A percentile compares a stretch with the other conserved stretches of the same genome.
Evolutionary conservation across 2,888 invertebrate genomes (phyloP).

Genomic region (Gonocerus acuteangulatus): DNA sequence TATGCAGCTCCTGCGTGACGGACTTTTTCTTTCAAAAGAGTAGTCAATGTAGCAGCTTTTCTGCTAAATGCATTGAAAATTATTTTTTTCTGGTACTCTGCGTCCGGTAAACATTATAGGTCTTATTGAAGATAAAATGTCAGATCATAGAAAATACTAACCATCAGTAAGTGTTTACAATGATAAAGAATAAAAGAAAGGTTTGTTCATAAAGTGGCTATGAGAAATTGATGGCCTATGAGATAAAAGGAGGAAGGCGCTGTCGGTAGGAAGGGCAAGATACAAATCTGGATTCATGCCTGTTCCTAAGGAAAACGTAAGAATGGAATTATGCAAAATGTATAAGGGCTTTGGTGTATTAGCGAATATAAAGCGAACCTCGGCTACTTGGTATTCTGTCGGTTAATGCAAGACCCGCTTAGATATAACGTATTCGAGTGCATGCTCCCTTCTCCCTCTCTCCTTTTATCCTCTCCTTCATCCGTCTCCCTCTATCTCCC

Average conservation of each 20-base stretch:
- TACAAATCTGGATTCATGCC: background rate
- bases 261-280: background rate
- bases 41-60: too few relatives aligned
- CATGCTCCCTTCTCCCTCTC: constrained; percentile 5
- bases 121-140: too few relatives aligned
- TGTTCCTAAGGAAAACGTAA: constrained; percentile 4
- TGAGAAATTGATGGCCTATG: background rate
- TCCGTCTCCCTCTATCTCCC: background rate
- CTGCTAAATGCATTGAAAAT: too few relatives aligned
- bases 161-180: too few relatives aligned
- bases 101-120: too few relatives aligned
- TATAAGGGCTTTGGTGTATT: constrained; percentile 21
- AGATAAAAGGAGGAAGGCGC: background rate
- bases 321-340: constrained; percentile 27
- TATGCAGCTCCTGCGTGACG: too few relatives aligned
- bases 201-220: background rate
- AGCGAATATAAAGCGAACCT: constrained; percentile 19
- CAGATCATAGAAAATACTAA: too few relatives aligned
- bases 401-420: constrained; percentile 13
- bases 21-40: too few relatives aligned
- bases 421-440: constrained; percentile 24
- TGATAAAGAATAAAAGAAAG: too few relatives aligned
- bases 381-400: constrained; percentile 10
- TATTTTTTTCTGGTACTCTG: too few relatives aligned
- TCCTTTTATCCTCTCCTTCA: background rate